These are phyloP conservation scores for Drosophila repleta DNA, from an alignment of 1,140 invertebrate species.

Conservation along the genomic window DNA sequence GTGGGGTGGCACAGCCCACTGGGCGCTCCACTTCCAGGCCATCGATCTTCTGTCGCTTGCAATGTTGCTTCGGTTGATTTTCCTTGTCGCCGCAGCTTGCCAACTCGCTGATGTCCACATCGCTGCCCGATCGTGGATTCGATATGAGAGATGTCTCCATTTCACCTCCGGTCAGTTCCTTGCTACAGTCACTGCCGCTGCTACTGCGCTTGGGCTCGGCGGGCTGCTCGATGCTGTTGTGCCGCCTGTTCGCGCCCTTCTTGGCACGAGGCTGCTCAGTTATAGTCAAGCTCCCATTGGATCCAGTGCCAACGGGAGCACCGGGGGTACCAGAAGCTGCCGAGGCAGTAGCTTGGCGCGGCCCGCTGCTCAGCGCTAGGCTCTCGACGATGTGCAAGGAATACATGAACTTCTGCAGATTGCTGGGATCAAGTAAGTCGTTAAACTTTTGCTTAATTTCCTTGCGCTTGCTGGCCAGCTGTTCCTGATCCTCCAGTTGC, in stretches of 20 bases:
- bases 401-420: constrained; percentile 97
- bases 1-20: constrained; percentile 53
- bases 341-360: constrained; percentile 18
- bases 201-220: constrained; percentile 51
- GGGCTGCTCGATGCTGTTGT: constrained; percentile 69
- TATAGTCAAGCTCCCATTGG: constrained; percentile 61
- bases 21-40: constrained; percentile 52
- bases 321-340: constrained; percentile 9
- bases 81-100: constrained; percentile 67
- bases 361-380: constrained; percentile 64
- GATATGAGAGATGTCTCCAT: constrained; percentile 45
- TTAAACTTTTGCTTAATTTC: constrained; percentile 86
- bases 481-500: constrained; percentile 56
- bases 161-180: constrained; percentile 36
- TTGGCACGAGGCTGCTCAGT: constrained; percentile 61
- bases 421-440: constrained; percentile 92
- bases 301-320: constrained; percentile 26
- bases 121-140: constrained; percentile 46
- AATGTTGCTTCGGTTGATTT: constrained; percentile 70
- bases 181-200: constrained; percentile 46
- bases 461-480: constrained; percentile 67
- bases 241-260: constrained; percentile 43
- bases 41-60: constrained; percentile 69
- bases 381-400: constrained; percentile 95
- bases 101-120: constrained; percentile 58